phyloP scores from a whole-genome alignment of 2,797 vertebrate species.

The Presbytis comata region DNA sequence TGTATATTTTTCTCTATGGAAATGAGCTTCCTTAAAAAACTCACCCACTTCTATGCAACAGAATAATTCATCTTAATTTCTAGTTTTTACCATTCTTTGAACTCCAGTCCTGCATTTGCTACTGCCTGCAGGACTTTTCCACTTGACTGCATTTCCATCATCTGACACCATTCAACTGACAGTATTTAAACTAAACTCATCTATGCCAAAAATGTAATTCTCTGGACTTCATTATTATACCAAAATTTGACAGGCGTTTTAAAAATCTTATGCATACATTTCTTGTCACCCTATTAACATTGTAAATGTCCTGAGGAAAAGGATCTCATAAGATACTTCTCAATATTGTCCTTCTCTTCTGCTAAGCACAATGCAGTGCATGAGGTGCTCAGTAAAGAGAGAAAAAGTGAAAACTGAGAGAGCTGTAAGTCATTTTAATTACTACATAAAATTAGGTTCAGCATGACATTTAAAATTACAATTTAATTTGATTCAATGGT shows the following conservation, averaged over 20 bases:
- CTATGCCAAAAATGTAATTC: conserved; percentile 41
- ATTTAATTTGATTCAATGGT: conserved; percentile 55
- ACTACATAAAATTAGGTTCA: conserved; percentile 55
- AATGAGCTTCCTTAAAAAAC: not conserved
- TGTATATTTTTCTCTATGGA: not conserved
- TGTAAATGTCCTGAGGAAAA: conserved; percentile 53
- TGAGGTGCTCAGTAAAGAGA: not conserved
- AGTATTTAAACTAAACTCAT: conserved; percentile 35
- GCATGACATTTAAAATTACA: conserved; percentile 65
- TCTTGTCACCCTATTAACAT: conserved; percentile 32
- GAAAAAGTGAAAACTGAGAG: conserved; percentile 39
- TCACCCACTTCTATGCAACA: not conserved
- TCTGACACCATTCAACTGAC: conserved; percentile 31
- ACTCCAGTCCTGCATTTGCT: not conserved
- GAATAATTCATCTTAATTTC: not conserved
- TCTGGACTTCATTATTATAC: conserved; percentile 28
- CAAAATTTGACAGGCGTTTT: conserved; percentile 38
- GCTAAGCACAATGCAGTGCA: not conserved
- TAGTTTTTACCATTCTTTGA: not conserved
- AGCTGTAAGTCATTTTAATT: conserved; percentile 71
- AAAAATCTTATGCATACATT: conserved; percentile 34
- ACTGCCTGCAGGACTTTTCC: not conserved
- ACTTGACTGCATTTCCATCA: not conserved
- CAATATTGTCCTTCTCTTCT: not conserved
- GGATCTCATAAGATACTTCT: not conserved